These are phyloP conservation scores for Brachypteracias leptosomus DNA, from an alignment of 2,113 vertebrate genomes.

Conservation along the genomic window DNA sequence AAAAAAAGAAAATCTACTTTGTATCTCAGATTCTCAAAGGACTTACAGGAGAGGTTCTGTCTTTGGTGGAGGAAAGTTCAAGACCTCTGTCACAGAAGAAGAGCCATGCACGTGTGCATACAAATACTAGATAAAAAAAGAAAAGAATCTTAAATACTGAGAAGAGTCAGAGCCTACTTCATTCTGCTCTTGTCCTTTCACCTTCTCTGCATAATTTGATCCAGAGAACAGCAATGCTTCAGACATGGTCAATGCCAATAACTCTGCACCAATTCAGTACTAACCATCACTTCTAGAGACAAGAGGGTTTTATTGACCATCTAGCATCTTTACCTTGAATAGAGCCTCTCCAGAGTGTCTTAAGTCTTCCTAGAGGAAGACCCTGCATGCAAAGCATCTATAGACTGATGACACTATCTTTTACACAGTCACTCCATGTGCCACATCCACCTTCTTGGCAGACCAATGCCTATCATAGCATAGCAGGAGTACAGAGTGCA, in stretches of 20 bases:
- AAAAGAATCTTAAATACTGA: not conserved
- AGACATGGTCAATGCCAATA: not conserved
- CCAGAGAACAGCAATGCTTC: not conserved
- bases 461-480: not conserved
- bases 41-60: not conserved
- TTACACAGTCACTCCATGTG: not conserved
- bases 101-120: not conserved
- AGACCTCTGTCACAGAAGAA: not conserved
- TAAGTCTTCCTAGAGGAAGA: not conserved
- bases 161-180: not conserved
- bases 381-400: not conserved
- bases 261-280: not conserved
- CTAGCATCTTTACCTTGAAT: not conserved
- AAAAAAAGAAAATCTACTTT: not conserved
- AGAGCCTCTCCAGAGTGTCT: not conserved
- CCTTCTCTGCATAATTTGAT: not conserved
- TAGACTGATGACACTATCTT: not conserved
- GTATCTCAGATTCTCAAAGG: not conserved
- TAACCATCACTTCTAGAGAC: not conserved
- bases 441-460: rapidly evolving
- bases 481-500: rapidly evolving
- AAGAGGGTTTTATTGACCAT: not conserved
- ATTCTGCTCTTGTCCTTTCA: not conserved
- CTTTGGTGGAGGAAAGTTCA: not conserved
- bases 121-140: not conserved